Base-by-base conservation (phyloP, 2,888 invertebrate genomes). In the Phortica okadai region DNA sequence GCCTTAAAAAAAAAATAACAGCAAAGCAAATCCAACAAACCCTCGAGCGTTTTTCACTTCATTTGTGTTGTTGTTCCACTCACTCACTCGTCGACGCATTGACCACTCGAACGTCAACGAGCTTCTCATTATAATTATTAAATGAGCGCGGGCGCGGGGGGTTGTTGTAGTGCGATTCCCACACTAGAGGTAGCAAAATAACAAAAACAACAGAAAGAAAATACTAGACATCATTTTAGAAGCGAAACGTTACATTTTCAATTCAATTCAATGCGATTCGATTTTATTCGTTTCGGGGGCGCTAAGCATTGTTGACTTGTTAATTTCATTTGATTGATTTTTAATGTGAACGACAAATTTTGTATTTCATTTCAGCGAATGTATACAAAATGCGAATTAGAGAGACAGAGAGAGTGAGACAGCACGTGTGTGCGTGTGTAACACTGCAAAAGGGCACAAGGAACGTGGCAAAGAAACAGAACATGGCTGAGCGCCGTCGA, bases 271-370 rank as follows among this genome's bases (percentile, higher is more conserved):
- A 50, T 72, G 16, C 41, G 41, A 5, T 54, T 59, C 41, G 33
- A 58, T 59, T 73, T 10, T n/a, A 33, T 58, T 62, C 6, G n/a
- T 54, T 33, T 33, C 25, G 64, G 50, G 74, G 33, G 74, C 56
- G 50, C 59, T 50, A 50, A 41, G 42, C 81, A 85, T 89, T 89
- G 89, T 88, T 86, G 84, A 84, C 82, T 86, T 85, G 89, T 88
- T 88, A 88, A 89, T 89, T 89, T 89, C 89, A 77, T 82, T 83
- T 88, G 89, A 88, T 88, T 89, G 88, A 86, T 82, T 88, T 88
- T 86, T 83, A 89, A 89, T 85, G 83, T 83, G 74, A 75, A 78
- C 78, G 77, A 80, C 84, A 80, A 83, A 81, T 79, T 81, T 82
- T 80, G 69, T 78, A 77, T 77, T 73, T 78, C 74, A 66, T 62